Base-by-base conservation (phyloP, 1,140 invertebrate species). In the Octopus bimaculoides region DNA sequence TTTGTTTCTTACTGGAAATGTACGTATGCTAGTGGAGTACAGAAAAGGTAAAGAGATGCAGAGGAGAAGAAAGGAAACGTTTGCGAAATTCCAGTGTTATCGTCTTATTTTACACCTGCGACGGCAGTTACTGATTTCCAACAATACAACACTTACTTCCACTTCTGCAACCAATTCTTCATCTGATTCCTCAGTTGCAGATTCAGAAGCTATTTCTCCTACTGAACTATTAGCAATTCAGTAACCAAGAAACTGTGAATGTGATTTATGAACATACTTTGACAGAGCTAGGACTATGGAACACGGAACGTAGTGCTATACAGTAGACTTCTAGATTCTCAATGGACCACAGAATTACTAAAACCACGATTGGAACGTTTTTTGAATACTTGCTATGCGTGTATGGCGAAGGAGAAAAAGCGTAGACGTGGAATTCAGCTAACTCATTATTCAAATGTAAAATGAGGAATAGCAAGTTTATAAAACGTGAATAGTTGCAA, bases 231-330 rank as follows among this genome's bases (percentile, higher is more conserved):
- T 52, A 17, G 14, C 2, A 77, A 52, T 52, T 53, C 76, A n/a
- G 76, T 77, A 77, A 54, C 76, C 26, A 53, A 17, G 54, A 77
- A 77, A 41, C 26, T 26, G 76, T 52, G 4, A 52, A 17, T 5
- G 76, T 54, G 53, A 77, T 77, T 52, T 52, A 77, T 12, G 53
- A 66, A 14, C 61, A 66, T n/a, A n/a, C 3, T 66, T n/a, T 52
- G n/a, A 77, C 53, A 77, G 76, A 77, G 41, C 76, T 53, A 14
- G 76, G 76, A 54, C 76, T 77, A 77, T 77, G 76, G 76, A 77
- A 77, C 76, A 77, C 54, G 26, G 54, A 77, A 17, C 10, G 54
- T 54, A 77, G 2, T 41, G 26, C 26, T 41, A 41, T 54, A 77
- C 76, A 77, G 53, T 77, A 53, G 76, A 77, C 54, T 54, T 52